Percentiles rank a stretch among this genome's conserved stretches.
Conservation (phyloP, 2,888 invertebrate species). For the Lepidochitona cinerea region DNA sequence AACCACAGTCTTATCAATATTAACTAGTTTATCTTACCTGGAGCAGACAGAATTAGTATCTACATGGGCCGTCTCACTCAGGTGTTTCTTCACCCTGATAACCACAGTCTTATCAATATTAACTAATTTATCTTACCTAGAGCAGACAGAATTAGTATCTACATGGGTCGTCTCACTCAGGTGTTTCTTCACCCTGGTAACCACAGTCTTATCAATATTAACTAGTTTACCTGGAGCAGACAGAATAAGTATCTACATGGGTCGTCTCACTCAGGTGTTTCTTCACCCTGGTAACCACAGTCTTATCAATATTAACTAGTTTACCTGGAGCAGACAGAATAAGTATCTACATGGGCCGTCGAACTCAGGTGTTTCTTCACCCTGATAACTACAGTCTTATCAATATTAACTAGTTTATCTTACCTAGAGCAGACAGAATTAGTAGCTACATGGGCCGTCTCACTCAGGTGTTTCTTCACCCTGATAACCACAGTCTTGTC, state of each 20-base stretch:
- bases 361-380: conserved; percentile 57
- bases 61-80: conserved; percentile 32
- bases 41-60: conserved; percentile 17
- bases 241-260: conserved; percentile 9
- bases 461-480: conserved; percentile 56
- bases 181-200: conserved; percentile 60
- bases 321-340: conserved; percentile 23
- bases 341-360: conserved; percentile 17
- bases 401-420: conserved; percentile 13
- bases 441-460: conserved; percentile 20
- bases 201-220: conserved; percentile 44
- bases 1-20: conserved; percentile 50
- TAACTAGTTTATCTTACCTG: conserved; percentile 14
- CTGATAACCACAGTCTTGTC: conserved; percentile 55
- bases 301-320: conserved; percentile 31
- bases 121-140: conserved; percentile 14
- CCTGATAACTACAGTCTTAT: conserved; percentile 53
- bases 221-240: conserved; percentile 20
- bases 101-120: conserved; percentile 50
- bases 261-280: conserved; percentile 48
- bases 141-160: conserved; percentile 15
- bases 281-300: conserved; percentile 57
- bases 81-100: conserved; percentile 56
- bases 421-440: conserved; percentile 23
- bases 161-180: conserved; percentile 33